phyloP scores from a whole-genome alignment of 2,113 vertebrate genomes.

The Chloropsis cyanopogon region DNA sequence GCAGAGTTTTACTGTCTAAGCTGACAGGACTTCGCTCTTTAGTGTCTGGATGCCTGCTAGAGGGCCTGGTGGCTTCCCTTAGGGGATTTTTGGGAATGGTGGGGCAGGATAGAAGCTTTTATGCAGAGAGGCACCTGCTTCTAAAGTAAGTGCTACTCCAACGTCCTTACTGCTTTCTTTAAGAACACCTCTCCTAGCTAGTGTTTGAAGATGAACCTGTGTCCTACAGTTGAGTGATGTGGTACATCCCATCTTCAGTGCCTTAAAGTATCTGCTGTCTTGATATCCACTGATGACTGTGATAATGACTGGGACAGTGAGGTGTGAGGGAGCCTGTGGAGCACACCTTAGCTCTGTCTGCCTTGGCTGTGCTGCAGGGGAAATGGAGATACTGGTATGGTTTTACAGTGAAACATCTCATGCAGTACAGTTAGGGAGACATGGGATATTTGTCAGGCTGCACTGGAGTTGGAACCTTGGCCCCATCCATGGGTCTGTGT shows the following conservation, averaged over 20 bases:
- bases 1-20: background rate
- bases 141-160: background rate
- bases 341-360: background rate
- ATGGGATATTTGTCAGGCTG: background rate
- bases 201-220: background rate
- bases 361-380: background rate
- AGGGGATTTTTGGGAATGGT: background rate
- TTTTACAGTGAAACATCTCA: background rate
- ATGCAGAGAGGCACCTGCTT: background rate
- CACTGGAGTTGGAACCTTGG: background rate
- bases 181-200: background rate
- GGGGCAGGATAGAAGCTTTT: background rate
- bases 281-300: background rate
- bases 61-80: background rate
- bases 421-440: background rate
- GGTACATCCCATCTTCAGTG: rapidly evolving
- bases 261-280: background rate
- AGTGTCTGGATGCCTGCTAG: background rate
- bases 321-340: rapidly evolving
- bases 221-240: background rate
- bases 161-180: background rate
- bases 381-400: background rate
- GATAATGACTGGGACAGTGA: background rate
- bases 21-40: background rate
- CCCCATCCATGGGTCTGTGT: background rate